phyloP scores from a whole-genome alignment of 2,797 vertebrate genomes.

The Oceanodroma leucorhoa region DNA sequence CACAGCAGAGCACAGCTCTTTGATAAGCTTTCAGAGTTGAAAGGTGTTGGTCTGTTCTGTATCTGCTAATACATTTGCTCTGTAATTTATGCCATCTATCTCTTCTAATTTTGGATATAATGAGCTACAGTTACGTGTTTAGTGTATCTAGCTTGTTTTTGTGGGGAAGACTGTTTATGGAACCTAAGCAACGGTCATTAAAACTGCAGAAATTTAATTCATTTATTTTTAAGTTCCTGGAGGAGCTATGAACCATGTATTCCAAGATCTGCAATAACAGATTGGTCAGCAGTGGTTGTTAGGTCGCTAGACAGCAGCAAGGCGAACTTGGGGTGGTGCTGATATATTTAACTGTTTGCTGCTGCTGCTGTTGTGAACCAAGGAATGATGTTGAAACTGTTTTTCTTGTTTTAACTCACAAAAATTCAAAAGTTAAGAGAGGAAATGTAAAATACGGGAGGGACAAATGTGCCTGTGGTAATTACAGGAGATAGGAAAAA shows the following conservation, averaged over 20 bases:
- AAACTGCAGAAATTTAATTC: neutral
- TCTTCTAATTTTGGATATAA: neutral
- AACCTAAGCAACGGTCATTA: neutral
- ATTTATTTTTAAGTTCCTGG: neutral
- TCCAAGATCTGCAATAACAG: neutral
- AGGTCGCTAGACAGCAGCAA: neutral
- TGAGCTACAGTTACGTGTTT: neutral
- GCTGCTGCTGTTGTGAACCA: fast-evolving
- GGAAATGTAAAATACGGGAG: neutral
- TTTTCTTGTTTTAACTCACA: neutral
- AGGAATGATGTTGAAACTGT: neutral
- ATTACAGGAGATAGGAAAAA: neutral
- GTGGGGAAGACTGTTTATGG: neutral
- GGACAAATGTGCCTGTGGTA: neutral
- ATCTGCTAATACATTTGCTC: neutral
- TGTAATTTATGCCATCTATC: neutral
- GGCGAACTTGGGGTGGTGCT: neutral
- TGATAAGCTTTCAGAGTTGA: neutral
- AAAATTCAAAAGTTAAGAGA: neutral
- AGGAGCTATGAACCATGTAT: fast-evolving
- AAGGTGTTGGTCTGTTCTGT: neutral
- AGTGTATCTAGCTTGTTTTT: neutral
- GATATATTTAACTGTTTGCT: neutral
- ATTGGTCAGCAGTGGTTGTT: neutral
- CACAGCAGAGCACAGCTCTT: neutral